Evolutionary conservation across 1,140 invertebrate species (phyloP).

Genomic region (Chelonus insularis): DNA sequence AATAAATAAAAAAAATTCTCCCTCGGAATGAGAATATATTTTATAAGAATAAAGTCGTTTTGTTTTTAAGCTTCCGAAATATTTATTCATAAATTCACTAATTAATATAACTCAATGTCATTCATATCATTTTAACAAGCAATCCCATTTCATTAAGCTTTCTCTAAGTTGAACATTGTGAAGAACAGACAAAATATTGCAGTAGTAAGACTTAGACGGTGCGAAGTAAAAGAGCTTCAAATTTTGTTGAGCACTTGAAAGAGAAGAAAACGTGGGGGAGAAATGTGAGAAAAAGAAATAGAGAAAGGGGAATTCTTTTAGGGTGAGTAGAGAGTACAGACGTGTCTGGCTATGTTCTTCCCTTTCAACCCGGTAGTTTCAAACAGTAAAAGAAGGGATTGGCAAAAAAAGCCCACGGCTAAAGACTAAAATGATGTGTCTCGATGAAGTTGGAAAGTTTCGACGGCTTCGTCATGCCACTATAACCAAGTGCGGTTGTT

Average conservation of each 20-base stretch:
- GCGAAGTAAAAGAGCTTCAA: conserved; percentile 18
- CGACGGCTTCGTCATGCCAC: conserved; percentile 17
- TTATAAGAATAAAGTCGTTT: too few relatives aligned
- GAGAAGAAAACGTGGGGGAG: not conserved
- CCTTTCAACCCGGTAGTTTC: conserved; percentile 9
- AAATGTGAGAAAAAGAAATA: not conserved
- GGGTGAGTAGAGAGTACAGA: not conserved
- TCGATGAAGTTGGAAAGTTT: conserved; percentile 2
- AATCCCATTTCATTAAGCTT: not conserved
- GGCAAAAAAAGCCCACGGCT: conserved; percentile 1
- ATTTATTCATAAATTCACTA: too few relatives aligned
- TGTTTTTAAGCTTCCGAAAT: too few relatives aligned
- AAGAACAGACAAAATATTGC: conserved; percentile 6
- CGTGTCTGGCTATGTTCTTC: conserved; percentile 17
- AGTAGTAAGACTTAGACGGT: conserved; percentile 5
- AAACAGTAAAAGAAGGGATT: not conserved
- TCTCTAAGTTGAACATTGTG: conserved; percentile 4
- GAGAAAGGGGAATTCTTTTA: not conserved
- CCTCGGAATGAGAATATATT: too few relatives aligned
- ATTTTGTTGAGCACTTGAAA: conserved; percentile 14
- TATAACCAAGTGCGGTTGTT: conserved; percentile 16
- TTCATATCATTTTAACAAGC: too few relatives aligned
- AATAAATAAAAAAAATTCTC: not conserved
- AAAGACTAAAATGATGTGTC: conserved; percentile 21
- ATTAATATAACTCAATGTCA: too few relatives aligned